Conservation (phyloP, 2,888 invertebrate species). For the Anticlea derivata region DNA sequence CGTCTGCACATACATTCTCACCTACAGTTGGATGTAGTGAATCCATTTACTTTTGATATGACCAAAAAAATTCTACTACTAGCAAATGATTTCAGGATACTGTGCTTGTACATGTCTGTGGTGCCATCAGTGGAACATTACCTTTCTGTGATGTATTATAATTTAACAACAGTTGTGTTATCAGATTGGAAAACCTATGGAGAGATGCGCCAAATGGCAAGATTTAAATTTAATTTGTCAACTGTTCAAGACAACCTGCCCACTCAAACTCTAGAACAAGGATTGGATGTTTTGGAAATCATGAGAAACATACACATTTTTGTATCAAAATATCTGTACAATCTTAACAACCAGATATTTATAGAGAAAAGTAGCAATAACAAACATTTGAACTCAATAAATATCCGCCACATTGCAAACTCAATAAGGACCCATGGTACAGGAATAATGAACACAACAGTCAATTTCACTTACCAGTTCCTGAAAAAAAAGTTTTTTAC, state of each 20-base stretch:
- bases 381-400: constrained; percentile 97
- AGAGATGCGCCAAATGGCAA: constrained; percentile 97
- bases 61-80: constrained; percentile 86
- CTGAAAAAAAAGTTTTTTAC: constrained; percentile 95
- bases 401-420: constrained; percentile 97
- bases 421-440: constrained; percentile 98
- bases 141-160: constrained; percentile 97
- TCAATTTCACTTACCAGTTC: constrained; percentile 97
- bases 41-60: constrained; percentile 88
- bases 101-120: constrained; percentile 84
- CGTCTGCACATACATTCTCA: constrained; percentile 96
- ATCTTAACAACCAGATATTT: constrained; percentile 98
- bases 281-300: constrained; percentile 97
- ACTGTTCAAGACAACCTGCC: constrained; percentile 97
- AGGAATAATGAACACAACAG: constrained; percentile 97
- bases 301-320: constrained; percentile 98
- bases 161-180: constrained; percentile 97
- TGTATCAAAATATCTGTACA: constrained; percentile 96
- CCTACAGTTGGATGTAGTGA: constrained; percentile 88
- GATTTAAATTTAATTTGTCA: constrained; percentile 90
- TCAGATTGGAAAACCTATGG: constrained; percentile 99
- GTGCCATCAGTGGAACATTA: constrained; percentile 93
- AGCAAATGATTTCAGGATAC: constrained; percentile 80
- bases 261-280: constrained; percentile 98
- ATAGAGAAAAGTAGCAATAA: constrained; percentile 95